Evolutionary conservation across 2,113 vertebrate species (phyloP).

Genomic region (Pelecanus crispus): DNA sequence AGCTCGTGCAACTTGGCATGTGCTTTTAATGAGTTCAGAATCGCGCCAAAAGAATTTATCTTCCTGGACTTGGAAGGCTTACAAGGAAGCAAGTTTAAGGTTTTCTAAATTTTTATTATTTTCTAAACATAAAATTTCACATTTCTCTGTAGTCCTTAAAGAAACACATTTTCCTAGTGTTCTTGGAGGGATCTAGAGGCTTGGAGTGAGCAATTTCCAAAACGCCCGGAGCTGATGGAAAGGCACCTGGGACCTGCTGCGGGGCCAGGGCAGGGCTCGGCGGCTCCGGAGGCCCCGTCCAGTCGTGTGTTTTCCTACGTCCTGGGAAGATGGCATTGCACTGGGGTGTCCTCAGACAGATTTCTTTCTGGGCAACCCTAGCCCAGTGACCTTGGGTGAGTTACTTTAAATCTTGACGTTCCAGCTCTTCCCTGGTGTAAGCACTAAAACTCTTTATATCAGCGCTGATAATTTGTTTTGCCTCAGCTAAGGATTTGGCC

Average conservation of each 20-base stretch:
- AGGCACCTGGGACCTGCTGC: not conserved
- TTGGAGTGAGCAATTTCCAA: not conserved
- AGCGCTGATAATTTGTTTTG: not conserved
- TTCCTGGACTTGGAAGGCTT: constrained; percentile 29
- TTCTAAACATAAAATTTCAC: constrained; percentile 27
- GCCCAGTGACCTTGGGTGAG: not conserved
- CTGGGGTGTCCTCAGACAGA: not conserved
- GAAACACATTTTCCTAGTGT: not conserved
- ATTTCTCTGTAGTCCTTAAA: not conserved
- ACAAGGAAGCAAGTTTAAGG: constrained; percentile 3
- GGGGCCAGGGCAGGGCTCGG: not conserved
- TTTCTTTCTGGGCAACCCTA: not conserved
- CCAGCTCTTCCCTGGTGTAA: not conserved
- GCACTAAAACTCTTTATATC: not conserved
- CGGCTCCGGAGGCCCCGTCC: not conserved
- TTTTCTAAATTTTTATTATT: not conserved
- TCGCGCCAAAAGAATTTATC: constrained; percentile 5
- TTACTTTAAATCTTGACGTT: not conserved
- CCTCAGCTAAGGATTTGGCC: not conserved
- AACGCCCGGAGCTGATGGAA: not conserved
- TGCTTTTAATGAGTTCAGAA: constrained; percentile 8
- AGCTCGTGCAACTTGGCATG: not conserved
- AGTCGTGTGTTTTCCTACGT: not conserved
- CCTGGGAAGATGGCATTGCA: not conserved
- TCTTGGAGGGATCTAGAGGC: not conserved